A percentile compares a stretch with the other conserved stretches of the same genome.
These are phyloP conservation scores for Struthidea cinerea DNA, from an alignment of 2,113 vertebrate species.

Conservation along the genomic window DNA sequence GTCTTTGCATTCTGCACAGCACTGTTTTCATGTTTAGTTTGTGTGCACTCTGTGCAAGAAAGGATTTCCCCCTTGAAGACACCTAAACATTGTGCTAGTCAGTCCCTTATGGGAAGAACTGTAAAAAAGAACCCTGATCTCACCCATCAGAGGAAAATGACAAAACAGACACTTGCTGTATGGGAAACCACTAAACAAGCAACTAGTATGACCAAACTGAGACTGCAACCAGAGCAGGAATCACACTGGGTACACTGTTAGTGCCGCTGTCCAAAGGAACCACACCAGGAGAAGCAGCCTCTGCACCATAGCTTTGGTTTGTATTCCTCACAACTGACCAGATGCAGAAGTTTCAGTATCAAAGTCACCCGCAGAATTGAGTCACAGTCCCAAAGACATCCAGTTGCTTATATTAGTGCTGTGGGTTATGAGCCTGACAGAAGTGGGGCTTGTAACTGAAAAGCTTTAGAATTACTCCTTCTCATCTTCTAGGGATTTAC, in stretches of 20 bases:
- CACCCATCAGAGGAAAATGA: background rate
- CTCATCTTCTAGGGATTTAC: background rate
- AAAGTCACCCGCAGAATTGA: background rate
- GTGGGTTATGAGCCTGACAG: background rate
- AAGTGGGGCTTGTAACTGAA: background rate
- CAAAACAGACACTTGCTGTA: background rate
- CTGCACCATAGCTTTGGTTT: background rate
- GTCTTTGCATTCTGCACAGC: background rate
- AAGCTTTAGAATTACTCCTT: background rate
- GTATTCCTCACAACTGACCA: background rate
- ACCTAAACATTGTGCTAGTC: background rate
- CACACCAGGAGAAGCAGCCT: background rate
- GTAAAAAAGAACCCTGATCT: background rate
- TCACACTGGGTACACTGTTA: background rate
- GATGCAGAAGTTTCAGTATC: background rate
- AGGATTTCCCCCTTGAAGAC: background rate
- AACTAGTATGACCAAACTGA: constrained; percentile 15
- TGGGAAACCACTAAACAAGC: constrained; percentile 25
- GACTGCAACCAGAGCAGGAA: background rate
- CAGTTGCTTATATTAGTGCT: background rate
- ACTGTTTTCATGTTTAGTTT: background rate
- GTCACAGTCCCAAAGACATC: background rate
- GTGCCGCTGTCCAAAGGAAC: background rate
- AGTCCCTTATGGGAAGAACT: background rate
- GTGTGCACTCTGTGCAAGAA: background rate